phyloP scores from a whole-genome alignment of 1,140 invertebrate genomes.

The Drosophila tropicalis region DNA sequence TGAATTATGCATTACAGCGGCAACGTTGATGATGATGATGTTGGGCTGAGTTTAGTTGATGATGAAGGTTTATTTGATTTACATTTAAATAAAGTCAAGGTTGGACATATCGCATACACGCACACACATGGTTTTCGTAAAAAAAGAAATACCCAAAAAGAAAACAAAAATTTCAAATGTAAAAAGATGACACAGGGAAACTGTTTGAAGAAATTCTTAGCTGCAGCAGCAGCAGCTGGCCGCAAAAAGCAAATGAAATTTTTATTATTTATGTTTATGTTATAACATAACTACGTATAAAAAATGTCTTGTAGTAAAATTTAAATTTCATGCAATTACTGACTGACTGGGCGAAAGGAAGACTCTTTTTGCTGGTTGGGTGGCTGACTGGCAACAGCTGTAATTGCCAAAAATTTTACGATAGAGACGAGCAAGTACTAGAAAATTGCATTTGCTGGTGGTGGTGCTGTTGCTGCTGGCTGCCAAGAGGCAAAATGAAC shows the following conservation, averaged over 20 bases:
- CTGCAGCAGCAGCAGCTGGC: conserved; percentile 47
- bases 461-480: too few species aligned
- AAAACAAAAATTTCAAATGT: conserved; percentile 23
- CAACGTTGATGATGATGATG: neutral
- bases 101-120: conserved; percentile 20
- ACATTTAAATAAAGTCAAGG: conserved; percentile 73
- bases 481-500: conserved; percentile 49
- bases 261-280: conserved; percentile 71
- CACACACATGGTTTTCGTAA: neutral
- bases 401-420: conserved; percentile 80
- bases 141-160: neutral
- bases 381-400: conserved; percentile 46
- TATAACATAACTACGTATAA: conserved; percentile 64
- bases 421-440: conserved; percentile 60
- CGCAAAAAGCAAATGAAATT: conserved; percentile 34
- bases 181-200: conserved; percentile 50
- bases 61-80: conserved; percentile 41
- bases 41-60: neutral
- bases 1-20: conserved; percentile 46
- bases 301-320: conserved; percentile 76
- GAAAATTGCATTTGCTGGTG: conserved; percentile 71
- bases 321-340: conserved; percentile 74
- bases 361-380: neutral
- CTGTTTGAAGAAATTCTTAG: conserved; percentile 45
- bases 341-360: neutral